A percentile compares a stretch with the other conserved stretches of the same genome.
These are phyloP conservation scores for Epicauta chinensis DNA, from an alignment of 1,140 invertebrate genomes.

Conservation along the genomic window DNA sequence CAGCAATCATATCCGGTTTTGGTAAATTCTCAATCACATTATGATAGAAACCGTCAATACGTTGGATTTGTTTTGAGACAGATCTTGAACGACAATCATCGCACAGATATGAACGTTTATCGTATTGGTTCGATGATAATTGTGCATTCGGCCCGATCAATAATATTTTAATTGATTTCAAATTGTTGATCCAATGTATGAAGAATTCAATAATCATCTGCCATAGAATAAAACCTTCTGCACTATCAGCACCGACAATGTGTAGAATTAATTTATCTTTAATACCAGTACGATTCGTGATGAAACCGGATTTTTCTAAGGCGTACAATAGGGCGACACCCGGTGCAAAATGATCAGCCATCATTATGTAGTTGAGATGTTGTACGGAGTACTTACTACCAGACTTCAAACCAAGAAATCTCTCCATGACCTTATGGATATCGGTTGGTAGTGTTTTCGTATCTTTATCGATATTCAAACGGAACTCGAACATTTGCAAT, in stretches of 20 bases:
- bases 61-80: conserved; percentile 15
- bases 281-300: conserved; percentile 16
- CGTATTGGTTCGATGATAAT: conserved; percentile 5
- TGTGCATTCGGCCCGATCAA: conserved; percentile 35
- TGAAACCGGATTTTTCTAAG: conserved; percentile 21
- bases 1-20: conserved; percentile 34
- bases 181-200: conserved; percentile 32
- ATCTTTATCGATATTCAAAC: not conserved
- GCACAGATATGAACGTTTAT: conserved; percentile 7
- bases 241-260: conserved; percentile 33
- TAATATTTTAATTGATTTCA: conserved; percentile 24
- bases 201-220: conserved; percentile 28
- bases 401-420: not conserved
- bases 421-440: not conserved
- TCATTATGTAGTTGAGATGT: conserved; percentile 7
- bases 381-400: not conserved
- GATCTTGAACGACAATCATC: conserved; percentile 21
- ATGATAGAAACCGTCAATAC: conserved; percentile 29
- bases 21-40: conserved; percentile 24
- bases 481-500: not conserved
- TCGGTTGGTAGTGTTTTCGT: not conserved
- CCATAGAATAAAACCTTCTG: conserved; percentile 32
- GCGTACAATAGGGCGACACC: conserved; percentile 31
- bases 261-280: conserved; percentile 30
- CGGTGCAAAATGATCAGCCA: conserved; percentile 21